phyloP scores from a whole-genome alignment of 2,888 invertebrate species.

The Ischnura elegans region DNA sequence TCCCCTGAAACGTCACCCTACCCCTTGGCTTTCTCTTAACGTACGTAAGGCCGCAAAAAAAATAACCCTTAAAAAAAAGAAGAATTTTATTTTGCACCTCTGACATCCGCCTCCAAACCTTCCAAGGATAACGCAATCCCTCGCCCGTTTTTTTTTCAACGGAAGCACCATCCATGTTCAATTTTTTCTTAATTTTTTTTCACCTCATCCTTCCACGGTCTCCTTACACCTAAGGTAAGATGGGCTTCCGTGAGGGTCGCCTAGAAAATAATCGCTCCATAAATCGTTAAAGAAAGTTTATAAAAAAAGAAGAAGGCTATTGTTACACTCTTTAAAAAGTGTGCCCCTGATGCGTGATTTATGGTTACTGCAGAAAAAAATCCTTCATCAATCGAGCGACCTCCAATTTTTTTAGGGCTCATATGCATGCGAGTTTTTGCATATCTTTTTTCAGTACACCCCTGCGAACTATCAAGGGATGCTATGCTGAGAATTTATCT shows the following conservation, averaged over 20 bases:
- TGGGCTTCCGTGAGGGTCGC: neutral
- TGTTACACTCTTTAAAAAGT: neutral
- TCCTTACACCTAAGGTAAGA: conserved; percentile 11
- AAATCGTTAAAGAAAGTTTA: neutral
- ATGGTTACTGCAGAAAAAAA: neutral
- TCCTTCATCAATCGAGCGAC: neutral
- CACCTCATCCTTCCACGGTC: neutral
- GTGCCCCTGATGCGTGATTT: neutral
- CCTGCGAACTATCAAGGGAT: neutral
- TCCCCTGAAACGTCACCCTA: neutral
- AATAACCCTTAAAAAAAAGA: neutral
- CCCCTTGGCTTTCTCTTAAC: neutral
- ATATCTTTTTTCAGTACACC: neutral
- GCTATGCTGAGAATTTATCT: neutral
- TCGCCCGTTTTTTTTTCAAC: neutral
- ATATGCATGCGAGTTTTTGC: neutral
- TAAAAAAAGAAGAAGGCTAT: neutral
- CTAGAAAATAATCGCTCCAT: neutral
- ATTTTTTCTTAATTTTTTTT: conserved; percentile 11
- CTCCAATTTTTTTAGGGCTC: neutral
- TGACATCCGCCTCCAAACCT: neutral
- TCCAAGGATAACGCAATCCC: conserved; percentile 9
- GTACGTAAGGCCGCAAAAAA: neutral
- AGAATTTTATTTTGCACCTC: neutral
- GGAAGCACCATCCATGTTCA: neutral